Base-by-base conservation (phyloP, 2,113 vertebrate species). In the Perccottus glenii region DNA sequence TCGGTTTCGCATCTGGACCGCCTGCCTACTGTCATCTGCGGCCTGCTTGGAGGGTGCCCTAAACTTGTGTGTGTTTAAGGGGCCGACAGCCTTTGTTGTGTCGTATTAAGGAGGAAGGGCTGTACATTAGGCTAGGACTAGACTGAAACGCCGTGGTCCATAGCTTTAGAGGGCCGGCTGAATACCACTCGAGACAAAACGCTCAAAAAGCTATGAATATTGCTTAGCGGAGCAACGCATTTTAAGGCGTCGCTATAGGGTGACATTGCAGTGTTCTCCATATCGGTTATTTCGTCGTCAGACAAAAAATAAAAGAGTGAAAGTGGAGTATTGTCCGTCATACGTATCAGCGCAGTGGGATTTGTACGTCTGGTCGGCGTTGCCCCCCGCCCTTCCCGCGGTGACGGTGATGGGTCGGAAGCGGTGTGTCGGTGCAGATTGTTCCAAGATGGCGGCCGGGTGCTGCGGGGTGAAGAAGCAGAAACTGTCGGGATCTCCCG, bases 381-480 rank as follows among this genome's bases (percentile, higher is more conserved):
- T 81, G 90, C 93, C 93, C 90, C 94, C 94, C 92, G 93, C 93
- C 92, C 92, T 93, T 94, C 92, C 92, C 92, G 93, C 92, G 84
- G 91, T 93, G 93, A 94, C 92, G 92, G 95, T 95, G 91, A 98
- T 98, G 96, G 96, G 95, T 97, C 95, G 96, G 95, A 98, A 96
- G 94, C 96, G 94, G 92, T 95, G 96, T 96, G 96, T 96, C 93
- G 95, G 95, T 92, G 93, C 92, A 93, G 93, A 94, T 93, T 94
- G 95, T 94, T 97, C 94, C 95, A 98, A 98, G 96, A 98, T 98
- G 96, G 96, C 96, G 96, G 96, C 96, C 94, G 96, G 96, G 91
- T 98, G 96, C 96, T 98, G 96, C 93, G 96, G 96, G 95, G 96
- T 98, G 95, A 98, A 98, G 96, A 98, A 98, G 95, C 96, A 98